Base-by-base conservation (phyloP, 2,888 invertebrate genomes). In the Rhorus exstirpatorius region DNA sequence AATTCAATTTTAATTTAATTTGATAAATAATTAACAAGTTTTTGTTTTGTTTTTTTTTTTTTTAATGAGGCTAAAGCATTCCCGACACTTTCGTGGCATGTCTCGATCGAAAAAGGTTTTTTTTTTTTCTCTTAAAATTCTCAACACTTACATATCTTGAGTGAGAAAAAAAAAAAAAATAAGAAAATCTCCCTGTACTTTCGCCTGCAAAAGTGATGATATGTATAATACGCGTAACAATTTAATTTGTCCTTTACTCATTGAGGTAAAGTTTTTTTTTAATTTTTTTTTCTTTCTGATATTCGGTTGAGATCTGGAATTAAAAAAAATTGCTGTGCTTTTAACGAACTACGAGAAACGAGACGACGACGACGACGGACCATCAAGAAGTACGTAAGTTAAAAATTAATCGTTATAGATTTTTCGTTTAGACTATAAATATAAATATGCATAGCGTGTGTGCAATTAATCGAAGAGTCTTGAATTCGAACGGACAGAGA, bases 171-270 rank as follows among this genome's bases (percentile, higher is more conserved):
- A 55, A 35, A n/a, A n/a, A n/a, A n/a, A n/a, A n/a, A n/a, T n/a
- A n/a, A n/a, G n/a, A 58, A 44, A 53, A 51, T n/a, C 74, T 76
- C 35, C 21, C 44, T 76, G 74, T 85, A 87, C 83, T 86, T 86
- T 87, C 81, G 84, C 83, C 86, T 74, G 85, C 82, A 85, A 84
- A 85, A 85, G 86, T 85, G 79, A 86, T 82, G 83, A 86, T 78
- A 80, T 83, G 80, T 63, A 77, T 61, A 71, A 65, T 84, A 71
- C 53, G 58, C 75, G 68, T 76, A 71, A 67, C 49, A 49, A 79
- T 74, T 51, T 10, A 75, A 24, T 60, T 74, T 72, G 61, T 55
- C 38, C 58, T 68, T 61, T 26, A 41, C 19, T 72, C 26, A 60
- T 44, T 55, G 76, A 31, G 67, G 41, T 60, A 53, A 19, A 65